Evolutionary conservation across 2,113 vertebrate genomes (phyloP).

Genomic region (Microcebus lehilahytsara): DNA sequence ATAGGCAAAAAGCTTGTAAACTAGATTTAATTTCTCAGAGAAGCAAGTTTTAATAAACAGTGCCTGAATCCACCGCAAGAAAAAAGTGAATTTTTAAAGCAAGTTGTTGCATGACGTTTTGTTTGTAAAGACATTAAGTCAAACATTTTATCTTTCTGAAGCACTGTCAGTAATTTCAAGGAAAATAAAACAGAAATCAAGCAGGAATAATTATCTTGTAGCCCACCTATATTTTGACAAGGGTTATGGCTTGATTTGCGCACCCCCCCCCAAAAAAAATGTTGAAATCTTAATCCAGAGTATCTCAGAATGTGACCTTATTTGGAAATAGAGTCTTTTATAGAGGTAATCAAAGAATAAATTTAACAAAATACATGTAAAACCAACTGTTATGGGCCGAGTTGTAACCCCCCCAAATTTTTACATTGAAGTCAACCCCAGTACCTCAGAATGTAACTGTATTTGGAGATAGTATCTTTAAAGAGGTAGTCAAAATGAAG

Average conservation of each 20-base stretch:
- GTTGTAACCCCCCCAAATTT: neutral
- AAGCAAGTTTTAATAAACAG: constrained; percentile 32
- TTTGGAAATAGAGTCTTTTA: constrained; percentile 10
- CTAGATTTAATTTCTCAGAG: neutral
- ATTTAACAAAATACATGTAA: neutral
- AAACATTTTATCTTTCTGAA: constrained; percentile 47
- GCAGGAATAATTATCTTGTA: constrained; percentile 28
- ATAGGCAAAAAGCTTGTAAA: neutral
- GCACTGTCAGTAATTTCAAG: neutral
- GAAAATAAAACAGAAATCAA: neutral
- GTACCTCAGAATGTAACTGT: neutral
- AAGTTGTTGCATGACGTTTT: neutral
- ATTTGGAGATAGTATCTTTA: neutral
- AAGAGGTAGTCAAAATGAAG: constrained; percentile 41
- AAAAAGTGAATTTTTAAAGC: neutral
- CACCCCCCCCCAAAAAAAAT: neutral
- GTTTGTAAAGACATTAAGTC: neutral
- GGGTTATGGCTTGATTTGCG: neutral
- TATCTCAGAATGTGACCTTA: constrained; percentile 21
- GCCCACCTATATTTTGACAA: constrained; percentile 18
- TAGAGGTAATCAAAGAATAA: neutral
- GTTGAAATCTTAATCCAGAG: neutral
- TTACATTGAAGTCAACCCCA: neutral
- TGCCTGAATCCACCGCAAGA: neutral
- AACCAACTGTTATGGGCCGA: neutral